Conservation (phyloP, 2,888 invertebrate genomes). For the Hydraecia micacea region DNA sequence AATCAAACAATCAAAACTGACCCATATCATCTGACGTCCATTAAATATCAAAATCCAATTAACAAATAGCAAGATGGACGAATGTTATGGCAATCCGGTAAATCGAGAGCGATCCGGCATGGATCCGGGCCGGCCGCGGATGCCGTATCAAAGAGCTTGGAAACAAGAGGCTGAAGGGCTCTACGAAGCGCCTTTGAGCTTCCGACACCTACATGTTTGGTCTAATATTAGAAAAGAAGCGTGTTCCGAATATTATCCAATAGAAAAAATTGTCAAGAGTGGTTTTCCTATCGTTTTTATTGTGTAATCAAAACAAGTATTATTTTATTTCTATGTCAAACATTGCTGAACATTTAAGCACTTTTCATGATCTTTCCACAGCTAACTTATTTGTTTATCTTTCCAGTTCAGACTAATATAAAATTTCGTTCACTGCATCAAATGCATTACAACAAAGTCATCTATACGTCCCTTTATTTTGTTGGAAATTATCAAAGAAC, state of each 20-base stretch:
- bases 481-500: no score
- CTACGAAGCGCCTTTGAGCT: conserved; percentile 63
- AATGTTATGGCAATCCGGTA: conserved; percentile 35
- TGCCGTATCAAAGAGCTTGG: conserved; percentile 65
- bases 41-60: conserved; percentile 59
- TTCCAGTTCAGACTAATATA: not conserved
- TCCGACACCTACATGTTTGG: conserved; percentile 54
- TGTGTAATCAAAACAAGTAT: not conserved
- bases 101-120: conserved; percentile 31
- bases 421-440: not conserved
- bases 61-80: conserved; percentile 47
- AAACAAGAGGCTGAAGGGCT: conserved; percentile 67
- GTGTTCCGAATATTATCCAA: not conserved
- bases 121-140: conserved; percentile 38
- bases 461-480: no score
- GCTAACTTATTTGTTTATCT: not conserved
- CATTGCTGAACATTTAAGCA: not conserved
- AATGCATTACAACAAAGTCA: not conserved
- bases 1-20: conserved; percentile 51
- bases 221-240: conserved; percentile 20
- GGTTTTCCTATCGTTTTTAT: not conserved
- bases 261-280: not conserved
- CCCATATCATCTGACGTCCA: conserved; percentile 40
- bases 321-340: not conserved
- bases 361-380: not conserved